A percentile compares a stretch with the other conserved stretches of the same genome.
Evolutionary conservation across 2,888 invertebrate species (phyloP).

Genomic region (Keiferia lycopersicella): DNA sequence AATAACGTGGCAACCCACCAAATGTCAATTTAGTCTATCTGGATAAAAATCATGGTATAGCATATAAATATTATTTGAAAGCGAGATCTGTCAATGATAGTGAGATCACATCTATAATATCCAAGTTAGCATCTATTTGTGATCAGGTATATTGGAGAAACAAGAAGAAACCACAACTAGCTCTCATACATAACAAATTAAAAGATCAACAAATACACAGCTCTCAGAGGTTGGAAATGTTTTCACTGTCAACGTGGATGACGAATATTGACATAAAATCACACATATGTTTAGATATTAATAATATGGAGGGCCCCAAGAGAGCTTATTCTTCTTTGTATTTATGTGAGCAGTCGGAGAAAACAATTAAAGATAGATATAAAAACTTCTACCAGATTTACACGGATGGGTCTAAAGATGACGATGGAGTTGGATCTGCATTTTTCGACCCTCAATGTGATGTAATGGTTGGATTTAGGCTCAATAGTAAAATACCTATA

Average conservation of each 20-base stretch:
- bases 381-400: background rate
- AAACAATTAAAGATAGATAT: background rate
- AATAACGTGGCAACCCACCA: too few relatives aligned
- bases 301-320: background rate
- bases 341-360: background rate
- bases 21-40: too few relatives aligned
- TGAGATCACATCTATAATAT: background rate
- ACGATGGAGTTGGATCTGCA: background rate
- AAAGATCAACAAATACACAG: background rate
- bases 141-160: background rate
- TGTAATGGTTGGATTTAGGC: background rate
- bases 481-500: constrained; percentile 6
- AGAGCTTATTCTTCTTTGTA: background rate
- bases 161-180: background rate
- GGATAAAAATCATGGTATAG: too few relatives aligned
- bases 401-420: constrained; percentile 15
- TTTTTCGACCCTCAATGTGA: constrained; percentile 10
- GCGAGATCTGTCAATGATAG: background rate
- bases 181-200: background rate
- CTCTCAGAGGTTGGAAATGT: background rate
- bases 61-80: constrained; percentile 11
- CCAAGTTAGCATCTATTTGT: background rate
- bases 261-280: constrained; percentile 16
- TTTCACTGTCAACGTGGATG: constrained; percentile 4
- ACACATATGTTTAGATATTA: background rate